These are phyloP conservation scores for Antrozous pallidus DNA, from an alignment of 2,797 vertebrate genomes.

Conservation along the genomic window DNA sequence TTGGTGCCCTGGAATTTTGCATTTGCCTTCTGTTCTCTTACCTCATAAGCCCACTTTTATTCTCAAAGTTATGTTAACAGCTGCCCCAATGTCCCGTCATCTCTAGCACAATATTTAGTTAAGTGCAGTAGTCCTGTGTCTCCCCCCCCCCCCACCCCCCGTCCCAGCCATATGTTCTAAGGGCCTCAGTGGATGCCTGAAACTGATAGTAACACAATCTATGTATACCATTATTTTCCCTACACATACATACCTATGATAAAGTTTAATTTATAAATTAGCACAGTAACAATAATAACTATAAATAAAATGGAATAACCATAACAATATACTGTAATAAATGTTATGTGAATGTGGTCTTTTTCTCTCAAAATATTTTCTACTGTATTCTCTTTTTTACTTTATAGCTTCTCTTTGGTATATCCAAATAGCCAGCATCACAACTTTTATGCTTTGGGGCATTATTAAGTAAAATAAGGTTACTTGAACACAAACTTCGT, in stretches of 20 bases:
- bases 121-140: not conserved
- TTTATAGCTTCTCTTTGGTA: not conserved
- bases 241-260: not conserved
- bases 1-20: not conserved
- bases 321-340: not conserved
- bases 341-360: not conserved
- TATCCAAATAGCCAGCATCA: not conserved
- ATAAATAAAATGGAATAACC: not conserved
- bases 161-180: not conserved
- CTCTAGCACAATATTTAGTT: not conserved
- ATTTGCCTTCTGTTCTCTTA: not conserved
- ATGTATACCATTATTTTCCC: not conserved
- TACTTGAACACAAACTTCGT: not conserved
- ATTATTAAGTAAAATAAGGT: not conserved
- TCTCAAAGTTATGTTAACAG: not conserved
- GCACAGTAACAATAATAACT: not conserved
- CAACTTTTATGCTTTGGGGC: not conserved
- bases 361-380: not conserved
- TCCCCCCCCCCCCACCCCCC: not conserved
- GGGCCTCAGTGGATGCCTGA: not conserved
- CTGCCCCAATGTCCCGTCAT: not conserved
- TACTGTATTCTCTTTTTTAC: not conserved
- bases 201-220: not conserved
- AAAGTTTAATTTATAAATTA: not conserved
- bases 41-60: not conserved